Evolutionary conservation across 2,797 vertebrate genomes (phyloP).

Genomic region (Melopsittacus undulatus): DNA sequence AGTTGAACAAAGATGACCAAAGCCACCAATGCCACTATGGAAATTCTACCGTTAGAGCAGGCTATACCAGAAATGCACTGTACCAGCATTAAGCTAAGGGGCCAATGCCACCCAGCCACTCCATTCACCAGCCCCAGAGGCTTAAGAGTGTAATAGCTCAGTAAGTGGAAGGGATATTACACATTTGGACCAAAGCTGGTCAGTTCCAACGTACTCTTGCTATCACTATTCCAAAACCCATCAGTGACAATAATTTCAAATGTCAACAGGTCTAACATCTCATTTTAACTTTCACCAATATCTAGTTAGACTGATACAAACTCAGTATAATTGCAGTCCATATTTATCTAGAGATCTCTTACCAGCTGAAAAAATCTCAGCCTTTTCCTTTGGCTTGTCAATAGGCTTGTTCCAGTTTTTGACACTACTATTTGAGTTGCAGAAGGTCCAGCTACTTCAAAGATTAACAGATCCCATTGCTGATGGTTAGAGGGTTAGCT

Average conservation of each 20-base stretch:
- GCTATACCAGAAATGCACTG: rapidly evolving
- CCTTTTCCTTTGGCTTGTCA: background rate
- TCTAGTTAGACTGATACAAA: background rate
- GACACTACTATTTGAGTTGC: background rate
- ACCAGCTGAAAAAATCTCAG: background rate
- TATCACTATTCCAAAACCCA: background rate
- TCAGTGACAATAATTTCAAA: background rate
- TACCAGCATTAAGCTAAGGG: background rate
- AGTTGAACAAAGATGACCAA: background rate
- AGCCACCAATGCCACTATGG: background rate
- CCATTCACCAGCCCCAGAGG: background rate
- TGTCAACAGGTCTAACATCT: background rate
- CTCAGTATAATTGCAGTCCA: background rate
- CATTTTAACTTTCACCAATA: background rate
- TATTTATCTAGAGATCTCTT: background rate
- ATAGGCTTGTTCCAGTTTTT: background rate
- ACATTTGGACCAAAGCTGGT: background rate
- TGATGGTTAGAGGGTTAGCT: background rate
- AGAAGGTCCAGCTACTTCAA: background rate
- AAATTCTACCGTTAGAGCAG: background rate
- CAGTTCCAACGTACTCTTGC: background rate
- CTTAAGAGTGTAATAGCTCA: background rate
- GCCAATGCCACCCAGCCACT: background rate
- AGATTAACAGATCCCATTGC: background rate
- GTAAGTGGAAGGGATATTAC: background rate